Evolutionary conservation across 2,113 vertebrate species (phyloP).

Genomic region (Colaptes auratus): DNA sequence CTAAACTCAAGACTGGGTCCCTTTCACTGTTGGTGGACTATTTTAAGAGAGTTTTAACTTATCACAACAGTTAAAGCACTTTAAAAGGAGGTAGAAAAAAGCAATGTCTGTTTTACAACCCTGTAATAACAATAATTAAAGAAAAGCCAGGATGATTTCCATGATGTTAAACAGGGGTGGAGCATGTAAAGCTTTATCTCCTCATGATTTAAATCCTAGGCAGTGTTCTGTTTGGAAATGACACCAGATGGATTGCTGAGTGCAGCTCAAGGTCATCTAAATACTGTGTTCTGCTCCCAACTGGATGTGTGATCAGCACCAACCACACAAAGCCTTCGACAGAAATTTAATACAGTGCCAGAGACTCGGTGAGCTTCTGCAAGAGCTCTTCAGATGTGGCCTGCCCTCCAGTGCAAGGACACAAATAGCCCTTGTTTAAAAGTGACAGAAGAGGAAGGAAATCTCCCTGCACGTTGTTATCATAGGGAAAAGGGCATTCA

Average conservation of each 20-base stretch:
- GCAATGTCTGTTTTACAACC: background rate
- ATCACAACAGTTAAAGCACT: background rate
- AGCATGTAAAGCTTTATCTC: background rate
- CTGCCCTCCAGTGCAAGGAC: background rate
- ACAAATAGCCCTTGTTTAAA: background rate
- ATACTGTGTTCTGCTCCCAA: background rate
- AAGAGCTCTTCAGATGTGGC: background rate
- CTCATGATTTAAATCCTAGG: constrained; percentile 20
- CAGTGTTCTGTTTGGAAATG: background rate
- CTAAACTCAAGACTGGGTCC: background rate
- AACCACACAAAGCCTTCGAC: background rate
- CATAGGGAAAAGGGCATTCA: rapidly evolving
- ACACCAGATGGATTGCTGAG: constrained; percentile 31
- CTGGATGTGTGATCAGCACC: background rate
- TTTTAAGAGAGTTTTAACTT: background rate
- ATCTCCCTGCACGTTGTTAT: rapidly evolving
- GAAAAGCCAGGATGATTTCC: background rate
- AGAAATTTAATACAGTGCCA: background rate
- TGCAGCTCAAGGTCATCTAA: constrained; percentile 50
- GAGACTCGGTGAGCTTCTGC: background rate
- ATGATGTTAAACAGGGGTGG: background rate
- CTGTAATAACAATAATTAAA: no score
- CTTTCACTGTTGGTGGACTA: background rate
- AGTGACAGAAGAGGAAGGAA: background rate
- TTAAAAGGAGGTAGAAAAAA: background rate